These are phyloP conservation scores for Harpagus bidentatus DNA, from an alignment of 2,113 vertebrate species.

Conservation along the genomic window DNA sequence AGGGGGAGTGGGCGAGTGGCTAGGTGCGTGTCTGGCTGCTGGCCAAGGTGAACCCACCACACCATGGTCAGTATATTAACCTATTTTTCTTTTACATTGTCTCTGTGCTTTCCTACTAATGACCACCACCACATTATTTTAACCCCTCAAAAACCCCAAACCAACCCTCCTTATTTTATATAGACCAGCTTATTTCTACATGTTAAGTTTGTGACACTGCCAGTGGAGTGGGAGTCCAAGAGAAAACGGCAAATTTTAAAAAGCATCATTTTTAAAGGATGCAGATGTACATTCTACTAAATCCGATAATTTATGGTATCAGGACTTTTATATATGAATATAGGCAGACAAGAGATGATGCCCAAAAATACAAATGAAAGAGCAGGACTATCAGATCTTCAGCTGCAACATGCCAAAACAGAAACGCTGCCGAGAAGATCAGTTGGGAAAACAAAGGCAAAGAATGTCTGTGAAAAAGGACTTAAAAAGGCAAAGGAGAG, in stretches of 20 bases:
- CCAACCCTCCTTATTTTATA: background rate
- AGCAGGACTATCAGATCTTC: background rate
- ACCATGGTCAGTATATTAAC: background rate
- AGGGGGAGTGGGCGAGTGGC: accelerated
- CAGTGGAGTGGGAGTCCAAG: background rate
- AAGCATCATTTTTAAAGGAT: background rate
- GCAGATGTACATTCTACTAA: background rate
- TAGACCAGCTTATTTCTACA: background rate
- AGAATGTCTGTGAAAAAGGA: background rate
- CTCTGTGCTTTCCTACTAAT: background rate
- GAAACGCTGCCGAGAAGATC: background rate
- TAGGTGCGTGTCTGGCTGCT: background rate
- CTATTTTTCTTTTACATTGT: background rate
- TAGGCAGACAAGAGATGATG: background rate
- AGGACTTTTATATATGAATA: background rate
- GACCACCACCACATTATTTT: background rate
- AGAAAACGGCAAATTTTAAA: background rate
- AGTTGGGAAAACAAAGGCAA: background rate
- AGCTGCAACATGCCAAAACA: background rate
- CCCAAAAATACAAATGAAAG: background rate
- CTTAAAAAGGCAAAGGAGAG: background rate
- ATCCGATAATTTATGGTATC: background rate
- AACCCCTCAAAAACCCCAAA: background rate
- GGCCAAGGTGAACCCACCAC: background rate
- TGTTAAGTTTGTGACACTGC: background rate